Evolutionary conservation across 2,113 vertebrate genomes (phyloP).

Genomic region (Alligator mississippiensis): DNA sequence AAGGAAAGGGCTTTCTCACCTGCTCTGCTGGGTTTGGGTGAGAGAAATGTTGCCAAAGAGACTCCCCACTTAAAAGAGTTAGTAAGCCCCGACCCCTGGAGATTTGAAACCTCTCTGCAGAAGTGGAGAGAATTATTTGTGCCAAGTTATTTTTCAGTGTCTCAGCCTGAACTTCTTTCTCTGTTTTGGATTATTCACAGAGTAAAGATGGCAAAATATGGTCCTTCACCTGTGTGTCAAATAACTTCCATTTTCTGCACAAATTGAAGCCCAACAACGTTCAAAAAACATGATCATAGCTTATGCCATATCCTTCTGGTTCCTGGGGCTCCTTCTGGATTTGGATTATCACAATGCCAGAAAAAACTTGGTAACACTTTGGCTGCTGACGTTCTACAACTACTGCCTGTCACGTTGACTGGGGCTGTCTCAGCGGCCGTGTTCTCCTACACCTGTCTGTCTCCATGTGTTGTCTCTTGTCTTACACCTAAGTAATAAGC

Average conservation of each 20-base stretch:
- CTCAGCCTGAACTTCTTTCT: background rate
- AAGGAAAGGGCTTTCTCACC: background rate
- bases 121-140: background rate
- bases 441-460: background rate
- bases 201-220: background rate
- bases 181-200: background rate
- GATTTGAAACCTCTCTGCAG: background rate
- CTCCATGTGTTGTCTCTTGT: accelerated
- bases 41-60: background rate
- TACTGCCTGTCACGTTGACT: background rate
- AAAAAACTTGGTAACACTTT: accelerated
- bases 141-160: background rate
- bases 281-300: background rate
- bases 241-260: background rate
- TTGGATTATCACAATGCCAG: background rate
- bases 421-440: accelerated
- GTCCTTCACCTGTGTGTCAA: background rate
- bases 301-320: background rate
- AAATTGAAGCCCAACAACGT: background rate
- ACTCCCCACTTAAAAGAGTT: background rate
- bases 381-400: accelerated
- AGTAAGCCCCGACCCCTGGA: background rate
- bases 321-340: background rate
- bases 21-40: too few species aligned
- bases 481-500: background rate